Evolutionary conservation across 2,113 vertebrate species (phyloP).

Genomic region (Puffinus mauretanicus): DNA sequence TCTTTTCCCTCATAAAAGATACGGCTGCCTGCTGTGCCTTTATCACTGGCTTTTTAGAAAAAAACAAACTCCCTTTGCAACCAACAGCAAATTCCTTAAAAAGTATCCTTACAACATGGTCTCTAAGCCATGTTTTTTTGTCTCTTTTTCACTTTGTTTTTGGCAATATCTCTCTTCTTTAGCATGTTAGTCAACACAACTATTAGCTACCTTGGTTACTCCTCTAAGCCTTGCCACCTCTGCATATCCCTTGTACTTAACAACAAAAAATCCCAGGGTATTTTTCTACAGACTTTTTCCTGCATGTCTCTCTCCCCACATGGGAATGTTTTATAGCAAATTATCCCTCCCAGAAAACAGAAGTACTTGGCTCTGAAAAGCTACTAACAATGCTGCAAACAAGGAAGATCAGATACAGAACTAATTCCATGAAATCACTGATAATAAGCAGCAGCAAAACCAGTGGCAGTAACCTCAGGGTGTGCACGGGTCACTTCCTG

Average conservation of each 20-base stretch:
- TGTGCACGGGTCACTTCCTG: rapidly evolving
- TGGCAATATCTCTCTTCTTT: background rate
- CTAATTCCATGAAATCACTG: background rate
- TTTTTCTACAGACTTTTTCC: background rate
- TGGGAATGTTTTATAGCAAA: background rate
- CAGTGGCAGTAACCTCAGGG: background rate
- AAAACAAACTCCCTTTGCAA: background rate
- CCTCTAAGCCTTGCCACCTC: background rate
- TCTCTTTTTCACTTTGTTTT: background rate
- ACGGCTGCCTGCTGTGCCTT: background rate
- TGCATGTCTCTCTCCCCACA: background rate
- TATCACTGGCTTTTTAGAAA: background rate
- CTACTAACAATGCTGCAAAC: background rate
- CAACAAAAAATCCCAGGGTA: background rate
- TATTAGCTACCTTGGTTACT: background rate
- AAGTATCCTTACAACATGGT: background rate
- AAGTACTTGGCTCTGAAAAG: background rate
- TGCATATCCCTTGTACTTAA: background rate
- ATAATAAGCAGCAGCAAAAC: background rate
- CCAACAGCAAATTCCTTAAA: background rate
- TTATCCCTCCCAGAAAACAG: background rate
- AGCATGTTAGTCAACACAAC: background rate
- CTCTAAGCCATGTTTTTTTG: background rate
- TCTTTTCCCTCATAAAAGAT: background rate
- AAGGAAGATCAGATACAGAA: background rate